Conservation (phyloP, 2,888 invertebrate species). For the Pachydiplax longipennis region DNA sequence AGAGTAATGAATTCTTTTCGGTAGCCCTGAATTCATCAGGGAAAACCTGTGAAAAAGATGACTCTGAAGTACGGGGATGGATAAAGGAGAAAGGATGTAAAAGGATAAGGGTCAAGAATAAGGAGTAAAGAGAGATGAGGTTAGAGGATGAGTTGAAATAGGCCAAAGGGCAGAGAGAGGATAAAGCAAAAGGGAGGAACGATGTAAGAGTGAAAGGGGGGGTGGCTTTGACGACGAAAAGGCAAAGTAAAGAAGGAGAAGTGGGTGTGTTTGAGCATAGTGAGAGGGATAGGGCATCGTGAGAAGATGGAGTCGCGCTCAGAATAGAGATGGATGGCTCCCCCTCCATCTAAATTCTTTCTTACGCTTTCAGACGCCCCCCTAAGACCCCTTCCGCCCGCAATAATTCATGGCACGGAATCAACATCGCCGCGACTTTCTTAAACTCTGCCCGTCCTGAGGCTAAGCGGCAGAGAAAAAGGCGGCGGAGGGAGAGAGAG, state of each 20-base stretch:
- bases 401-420: neutral
- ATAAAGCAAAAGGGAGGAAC: neutral
- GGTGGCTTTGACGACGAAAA: neutral
- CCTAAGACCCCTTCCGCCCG: neutral
- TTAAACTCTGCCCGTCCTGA: neutral
- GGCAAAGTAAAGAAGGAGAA: too few relatives aligned
- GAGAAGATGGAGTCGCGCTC: conserved; percentile 13
- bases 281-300: neutral
- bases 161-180: neutral
- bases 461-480: neutral
- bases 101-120: neutral
- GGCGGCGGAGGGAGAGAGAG: neutral
- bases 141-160: neutral
- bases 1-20: too few relatives aligned
- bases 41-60: neutral
- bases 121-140: neutral
- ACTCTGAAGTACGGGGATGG: neutral
- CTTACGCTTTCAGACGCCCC: neutral
- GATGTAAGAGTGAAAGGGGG: neutral
- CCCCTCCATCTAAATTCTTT: neutral
- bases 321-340: conserved; percentile 35
- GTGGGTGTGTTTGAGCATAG: too few relatives aligned
- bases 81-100: neutral
- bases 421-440: neutral
- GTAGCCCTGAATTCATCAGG: too few relatives aligned